A percentile compares a stretch with the other conserved stretches of the same genome.
phyloP scores from a whole-genome alignment of 2,113 vertebrate genomes.

The Bufo gargarizans region DNA sequence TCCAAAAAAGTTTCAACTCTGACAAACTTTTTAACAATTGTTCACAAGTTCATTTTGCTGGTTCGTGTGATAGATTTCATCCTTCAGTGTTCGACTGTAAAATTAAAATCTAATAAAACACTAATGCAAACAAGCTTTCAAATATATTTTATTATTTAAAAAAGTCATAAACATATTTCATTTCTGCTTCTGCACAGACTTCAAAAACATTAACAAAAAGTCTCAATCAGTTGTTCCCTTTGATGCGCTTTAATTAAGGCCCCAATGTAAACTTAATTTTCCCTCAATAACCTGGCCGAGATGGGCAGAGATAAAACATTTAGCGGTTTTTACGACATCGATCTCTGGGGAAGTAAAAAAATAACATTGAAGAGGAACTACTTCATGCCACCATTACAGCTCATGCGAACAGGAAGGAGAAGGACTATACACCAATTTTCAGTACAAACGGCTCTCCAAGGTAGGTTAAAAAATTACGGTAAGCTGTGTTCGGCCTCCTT shows the following conservation, averaged over 20 bases:
- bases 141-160: conserved; percentile 49
- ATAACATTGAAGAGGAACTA: conserved; percentile 51
- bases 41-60: no score
- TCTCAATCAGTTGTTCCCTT: conserved; percentile 42
- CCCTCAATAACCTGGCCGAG: conserved; percentile 31
- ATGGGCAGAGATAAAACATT: conserved; percentile 23
- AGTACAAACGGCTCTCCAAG: not conserved
- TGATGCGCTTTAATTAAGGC: conserved; percentile 47
- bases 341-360: conserved; percentile 18
- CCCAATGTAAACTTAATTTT: conserved; percentile 54
- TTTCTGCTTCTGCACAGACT: conserved; percentile 21
- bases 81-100: not conserved
- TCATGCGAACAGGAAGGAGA: conserved; percentile 61
- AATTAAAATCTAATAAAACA: not conserved
- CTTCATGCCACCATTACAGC: conserved; percentile 66
- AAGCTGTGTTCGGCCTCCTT: not conserved
- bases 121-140: conserved; percentile 23
- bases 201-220: conserved; percentile 57
- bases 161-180: conserved; percentile 40
- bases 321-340: conserved; percentile 32
- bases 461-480: conserved; percentile 1
- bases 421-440: conserved; percentile 15
- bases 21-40: no score
- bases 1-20: no score
- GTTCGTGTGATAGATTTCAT: no score